Percentiles rank a stretch among this genome's conserved stretches.
These are phyloP conservation scores for Mola mola DNA, from an alignment of 2,113 vertebrate genomes.

Conservation along the genomic window DNA sequence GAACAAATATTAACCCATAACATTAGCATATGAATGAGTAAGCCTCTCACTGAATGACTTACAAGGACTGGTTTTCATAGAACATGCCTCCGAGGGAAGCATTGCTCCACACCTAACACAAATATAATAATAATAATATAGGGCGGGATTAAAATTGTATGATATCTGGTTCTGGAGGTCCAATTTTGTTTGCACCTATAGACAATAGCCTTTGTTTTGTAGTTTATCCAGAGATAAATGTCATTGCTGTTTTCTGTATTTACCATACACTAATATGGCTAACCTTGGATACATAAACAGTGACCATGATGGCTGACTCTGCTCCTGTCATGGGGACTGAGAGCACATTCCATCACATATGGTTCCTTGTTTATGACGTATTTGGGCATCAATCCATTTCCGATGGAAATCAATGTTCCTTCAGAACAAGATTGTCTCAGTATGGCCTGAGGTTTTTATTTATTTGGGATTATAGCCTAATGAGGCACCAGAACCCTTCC, in stretches of 20 bases:
- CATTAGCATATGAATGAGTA: constrained; percentile 78
- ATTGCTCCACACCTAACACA: constrained; percentile 50
- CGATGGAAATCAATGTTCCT: constrained; percentile 62
- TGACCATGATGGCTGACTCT: not conserved
- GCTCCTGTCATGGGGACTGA: not conserved
- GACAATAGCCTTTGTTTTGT: constrained; percentile 32
- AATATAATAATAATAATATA: constrained; percentile 68
- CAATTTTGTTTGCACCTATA: constrained; percentile 39
- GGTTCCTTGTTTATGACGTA: constrained; percentile 15
- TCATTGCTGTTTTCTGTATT: constrained; percentile 24
- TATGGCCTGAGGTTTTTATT: constrained; percentile 52
- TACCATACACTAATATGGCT: constrained; percentile 31
- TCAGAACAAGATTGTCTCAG: constrained; percentile 47
- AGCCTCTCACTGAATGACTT: constrained; percentile 61
- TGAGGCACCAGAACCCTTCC: constrained; percentile 34
- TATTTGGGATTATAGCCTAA: constrained; percentile 45
- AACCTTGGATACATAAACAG: not conserved
- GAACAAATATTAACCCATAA: constrained; percentile 81
- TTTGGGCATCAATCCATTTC: constrained; percentile 46
- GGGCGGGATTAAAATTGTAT: constrained; percentile 67
- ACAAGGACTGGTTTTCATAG: constrained; percentile 62
- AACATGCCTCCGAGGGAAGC: constrained; percentile 66
- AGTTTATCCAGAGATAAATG: constrained; percentile 18
- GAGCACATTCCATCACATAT: constrained; percentile 30
- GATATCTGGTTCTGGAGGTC: constrained; percentile 29